These are phyloP conservation scores for Sebastes taczanowskii DNA, from an alignment of 2,797 vertebrate genomes.

Conservation along the genomic window DNA sequence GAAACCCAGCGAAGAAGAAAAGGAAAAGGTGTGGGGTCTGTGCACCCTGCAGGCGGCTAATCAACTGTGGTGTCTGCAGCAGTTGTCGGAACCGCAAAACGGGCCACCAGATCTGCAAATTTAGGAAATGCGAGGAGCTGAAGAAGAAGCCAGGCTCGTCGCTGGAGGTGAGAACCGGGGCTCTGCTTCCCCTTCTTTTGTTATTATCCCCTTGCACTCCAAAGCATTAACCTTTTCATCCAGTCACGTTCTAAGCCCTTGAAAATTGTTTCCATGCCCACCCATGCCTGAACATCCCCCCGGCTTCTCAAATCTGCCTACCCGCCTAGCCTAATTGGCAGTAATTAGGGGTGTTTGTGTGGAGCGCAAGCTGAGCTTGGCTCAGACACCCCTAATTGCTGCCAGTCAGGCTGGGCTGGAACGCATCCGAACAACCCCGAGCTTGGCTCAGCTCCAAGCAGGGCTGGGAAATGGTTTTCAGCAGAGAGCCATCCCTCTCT, in stretches of 20 bases:
- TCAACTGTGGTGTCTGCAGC: slow-evolving; percentile 99
- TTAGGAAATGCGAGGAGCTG: slow-evolving; percentile 99
- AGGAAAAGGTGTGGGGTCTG: slow-evolving; percentile 98
- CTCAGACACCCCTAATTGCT: slow-evolving; percentile 90
- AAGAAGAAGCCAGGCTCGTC: slow-evolving; percentile 98
- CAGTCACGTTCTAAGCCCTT: slow-evolving; percentile 88
- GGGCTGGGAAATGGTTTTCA: slow-evolving; percentile 89
- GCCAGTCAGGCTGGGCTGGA: slow-evolving; percentile 90
- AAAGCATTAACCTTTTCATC: slow-evolving; percentile 90
- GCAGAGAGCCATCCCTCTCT: slow-evolving; percentile 85
- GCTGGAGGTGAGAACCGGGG: slow-evolving; percentile 92
- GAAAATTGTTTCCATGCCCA: slow-evolving; percentile 88
- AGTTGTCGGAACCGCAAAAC: slow-evolving; percentile 99
- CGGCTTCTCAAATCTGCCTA: slow-evolving; percentile 87
- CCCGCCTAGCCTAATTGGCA: slow-evolving; percentile 89
- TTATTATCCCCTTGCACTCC: slow-evolving; percentile 82
- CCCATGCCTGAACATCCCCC: slow-evolving; percentile 87
- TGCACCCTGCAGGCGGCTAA: slow-evolving; percentile 98
- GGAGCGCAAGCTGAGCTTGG: slow-evolving; percentile 87
- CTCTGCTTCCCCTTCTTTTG: slow-evolving; percentile 78
- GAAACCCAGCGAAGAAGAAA: slow-evolving; percentile 99
- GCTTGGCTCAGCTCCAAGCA: slow-evolving; percentile 86
- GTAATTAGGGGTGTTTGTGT: slow-evolving; percentile 90
- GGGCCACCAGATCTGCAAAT: slow-evolving; percentile 99
- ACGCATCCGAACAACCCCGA: slow-evolving; percentile 86